Evolutionary conservation across 1,140 invertebrate species (phyloP).

Genomic region (Phortica variegata): DNA sequence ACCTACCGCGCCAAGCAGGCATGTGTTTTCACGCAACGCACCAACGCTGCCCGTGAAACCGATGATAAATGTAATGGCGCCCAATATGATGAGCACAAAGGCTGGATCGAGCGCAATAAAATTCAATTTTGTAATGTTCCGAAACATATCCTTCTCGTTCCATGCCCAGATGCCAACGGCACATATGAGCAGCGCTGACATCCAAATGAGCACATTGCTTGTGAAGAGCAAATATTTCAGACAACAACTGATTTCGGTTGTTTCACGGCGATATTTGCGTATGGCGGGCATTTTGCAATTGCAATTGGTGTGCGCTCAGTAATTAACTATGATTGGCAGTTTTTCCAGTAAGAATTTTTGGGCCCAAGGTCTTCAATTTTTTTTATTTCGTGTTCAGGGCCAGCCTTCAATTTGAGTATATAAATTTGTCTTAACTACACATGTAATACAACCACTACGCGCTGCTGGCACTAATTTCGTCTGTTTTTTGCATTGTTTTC

Average conservation of each 20-base stretch:
- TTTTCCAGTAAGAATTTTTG: too few species aligned
- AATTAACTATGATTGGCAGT: too few species aligned
- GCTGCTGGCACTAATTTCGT: too few species aligned
- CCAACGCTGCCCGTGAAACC: constrained; percentile 98
- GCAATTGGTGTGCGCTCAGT: constrained; percentile 3
- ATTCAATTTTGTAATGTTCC: constrained; percentile 84
- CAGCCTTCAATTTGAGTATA: too few species aligned
- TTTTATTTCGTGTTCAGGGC: too few species aligned
- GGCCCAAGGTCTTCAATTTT: too few species aligned
- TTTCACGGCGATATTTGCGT: constrained; percentile 78
- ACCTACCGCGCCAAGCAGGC: constrained; percentile 82
- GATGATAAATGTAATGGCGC: constrained; percentile 88
- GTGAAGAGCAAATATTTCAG: constrained; percentile 96
- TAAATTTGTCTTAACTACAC: too few species aligned
- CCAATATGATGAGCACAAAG: constrained; percentile 90
- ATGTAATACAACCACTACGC: too few species aligned
- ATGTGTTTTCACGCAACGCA: constrained; percentile 85
- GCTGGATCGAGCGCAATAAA: constrained; percentile 92
- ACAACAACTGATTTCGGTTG: constrained; percentile 94
- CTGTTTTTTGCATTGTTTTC: too few species aligned
- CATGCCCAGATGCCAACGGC: constrained; percentile 95
- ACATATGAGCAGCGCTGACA: constrained; percentile 80
- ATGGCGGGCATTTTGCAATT: constrained; percentile 51
- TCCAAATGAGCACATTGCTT: constrained; percentile 96
- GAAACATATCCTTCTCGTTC: constrained; percentile 95